phyloP scores from a whole-genome alignment of 2,113 vertebrate genomes.

The Polypterus bichir region DNA sequence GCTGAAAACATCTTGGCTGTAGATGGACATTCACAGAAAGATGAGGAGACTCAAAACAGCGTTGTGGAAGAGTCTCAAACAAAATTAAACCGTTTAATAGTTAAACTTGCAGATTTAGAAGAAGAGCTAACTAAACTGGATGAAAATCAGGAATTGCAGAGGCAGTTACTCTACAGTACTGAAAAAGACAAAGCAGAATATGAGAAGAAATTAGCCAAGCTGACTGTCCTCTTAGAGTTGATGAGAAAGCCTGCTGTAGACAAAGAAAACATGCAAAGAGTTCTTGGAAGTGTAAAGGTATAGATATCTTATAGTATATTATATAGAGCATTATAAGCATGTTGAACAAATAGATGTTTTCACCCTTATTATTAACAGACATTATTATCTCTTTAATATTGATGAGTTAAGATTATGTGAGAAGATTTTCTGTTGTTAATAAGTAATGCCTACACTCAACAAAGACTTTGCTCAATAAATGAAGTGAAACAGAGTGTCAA shows the following conservation, averaged over 20 bases:
- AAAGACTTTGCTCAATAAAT: no score
- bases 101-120: slow-evolving; percentile 65
- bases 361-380: no score
- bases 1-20: slow-evolving; percentile 15
- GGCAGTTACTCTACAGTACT: slow-evolving; percentile 58
- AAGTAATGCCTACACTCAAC: no score
- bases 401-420: no score
- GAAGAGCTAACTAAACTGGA: slow-evolving; percentile 53
- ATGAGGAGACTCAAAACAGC: not conserved
- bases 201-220: slow-evolving; percentile 54
- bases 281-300: no score
- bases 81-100: slow-evolving; percentile 46
- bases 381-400: no score
- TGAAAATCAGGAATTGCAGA: slow-evolving; percentile 57
- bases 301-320: no score
- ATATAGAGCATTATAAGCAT: no score
- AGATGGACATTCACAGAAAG: not conserved
- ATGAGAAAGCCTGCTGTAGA: slow-evolving; percentile 22
- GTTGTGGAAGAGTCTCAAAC: slow-evolving; percentile 22
- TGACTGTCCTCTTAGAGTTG: slow-evolving; percentile 56
- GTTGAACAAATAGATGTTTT: no score
- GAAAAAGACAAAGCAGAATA: slow-evolving; percentile 64
- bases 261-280: slow-evolving; percentile 5
- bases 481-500: no score
- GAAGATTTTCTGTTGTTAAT: no score